Percentiles rank a stretch among this genome's conserved stretches.
phyloP scores from a whole-genome alignment of 2,888 invertebrate species.

The Drosophila maculinotata region DNA sequence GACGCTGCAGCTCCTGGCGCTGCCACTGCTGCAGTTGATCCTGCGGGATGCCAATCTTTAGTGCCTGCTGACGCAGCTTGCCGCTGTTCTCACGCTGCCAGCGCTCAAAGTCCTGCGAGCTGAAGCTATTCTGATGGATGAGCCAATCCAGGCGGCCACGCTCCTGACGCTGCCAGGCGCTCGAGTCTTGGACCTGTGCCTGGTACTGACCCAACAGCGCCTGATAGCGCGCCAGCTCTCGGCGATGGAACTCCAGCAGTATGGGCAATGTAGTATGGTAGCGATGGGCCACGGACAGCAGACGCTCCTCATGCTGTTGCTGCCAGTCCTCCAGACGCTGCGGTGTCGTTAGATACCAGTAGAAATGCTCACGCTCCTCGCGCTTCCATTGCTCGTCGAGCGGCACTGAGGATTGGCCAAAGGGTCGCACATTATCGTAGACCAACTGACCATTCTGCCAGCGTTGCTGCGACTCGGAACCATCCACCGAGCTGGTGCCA shows the following conservation, averaged over 20 bases:
- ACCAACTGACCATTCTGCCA: conserved; percentile 83
- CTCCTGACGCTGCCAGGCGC: conserved; percentile 79
- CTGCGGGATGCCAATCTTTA: conserved; percentile 70
- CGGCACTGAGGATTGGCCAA: conserved; percentile 74
- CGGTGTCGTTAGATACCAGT: conserved; percentile 78
- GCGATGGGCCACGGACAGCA: conserved; percentile 75
- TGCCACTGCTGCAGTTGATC: conserved; percentile 82
- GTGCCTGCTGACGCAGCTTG: conserved; percentile 68
- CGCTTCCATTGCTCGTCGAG: conserved; percentile 83
- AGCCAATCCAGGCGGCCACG: conserved; percentile 83
- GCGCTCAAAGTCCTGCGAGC: conserved; percentile 78
- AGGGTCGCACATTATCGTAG: conserved; percentile 77
- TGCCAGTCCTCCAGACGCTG: conserved; percentile 82
- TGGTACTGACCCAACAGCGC: conserved; percentile 76
- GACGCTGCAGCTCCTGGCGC: conserved; percentile 78
- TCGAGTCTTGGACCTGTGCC: conserved; percentile 66
- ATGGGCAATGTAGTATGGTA: conserved; percentile 74
- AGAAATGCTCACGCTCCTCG: conserved; percentile 83
- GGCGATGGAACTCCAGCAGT: conserved; percentile 82
- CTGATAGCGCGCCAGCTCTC: conserved; percentile 79
- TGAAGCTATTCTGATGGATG: conserved; percentile 82
- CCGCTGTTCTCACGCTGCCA: conserved; percentile 82
- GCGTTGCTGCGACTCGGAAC: conserved; percentile 78
- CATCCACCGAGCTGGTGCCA: conserved; percentile 77
- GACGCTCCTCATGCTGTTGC: conserved; percentile 82